Conservation (phyloP, 2,888 invertebrate species). For the Volucella inanis region DNA sequence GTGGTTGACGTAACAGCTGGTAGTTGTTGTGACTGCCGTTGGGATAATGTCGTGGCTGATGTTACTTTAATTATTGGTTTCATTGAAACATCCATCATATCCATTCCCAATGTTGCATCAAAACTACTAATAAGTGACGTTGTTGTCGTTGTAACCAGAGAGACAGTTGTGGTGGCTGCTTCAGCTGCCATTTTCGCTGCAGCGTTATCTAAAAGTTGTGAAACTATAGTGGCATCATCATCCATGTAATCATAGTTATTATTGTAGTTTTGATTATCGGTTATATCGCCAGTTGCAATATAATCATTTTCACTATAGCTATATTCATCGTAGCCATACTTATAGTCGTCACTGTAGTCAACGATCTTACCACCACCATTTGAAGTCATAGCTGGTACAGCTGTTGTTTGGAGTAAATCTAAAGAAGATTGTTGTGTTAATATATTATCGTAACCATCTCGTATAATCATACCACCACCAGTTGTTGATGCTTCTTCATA, state of each 20-base stretch:
- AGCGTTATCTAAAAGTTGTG: conserved; percentile 66
- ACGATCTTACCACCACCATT: conserved; percentile 74
- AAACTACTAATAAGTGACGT: conserved; percentile 48
- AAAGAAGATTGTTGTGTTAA: conserved; percentile 47
- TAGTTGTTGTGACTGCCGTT: conserved; percentile 55
- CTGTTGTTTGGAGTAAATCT: conserved; percentile 20
- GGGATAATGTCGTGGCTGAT: conserved; percentile 39
- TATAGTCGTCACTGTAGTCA: conserved; percentile 77
- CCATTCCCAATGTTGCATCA: conserved; percentile 45
- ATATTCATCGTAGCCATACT: conserved; percentile 77
- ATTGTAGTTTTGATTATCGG: conserved; percentile 76
- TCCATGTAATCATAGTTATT: conserved; percentile 81
- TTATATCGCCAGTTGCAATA: conserved; percentile 77
- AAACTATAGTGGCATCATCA: conserved; percentile 69
- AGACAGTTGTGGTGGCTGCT: conserved; percentile 18
- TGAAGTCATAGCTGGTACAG: conserved; percentile 11
- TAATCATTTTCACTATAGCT: conserved; percentile 78
- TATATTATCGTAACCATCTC: conserved; percentile 55
- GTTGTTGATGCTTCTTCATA: conserved; percentile 32
- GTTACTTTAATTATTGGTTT: conserved; percentile 32
- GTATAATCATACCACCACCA: conserved; percentile 40
- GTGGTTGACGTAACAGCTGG: conserved; percentile 20
- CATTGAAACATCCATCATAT: conserved; percentile 47
- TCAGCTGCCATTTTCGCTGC: conserved; percentile 65
- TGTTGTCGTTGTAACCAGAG: conserved; percentile 48